A percentile compares a stretch with the other conserved stretches of the same genome.
Conservation (phyloP, 2,113 vertebrate species). For the Lepus europaeus region DNA sequence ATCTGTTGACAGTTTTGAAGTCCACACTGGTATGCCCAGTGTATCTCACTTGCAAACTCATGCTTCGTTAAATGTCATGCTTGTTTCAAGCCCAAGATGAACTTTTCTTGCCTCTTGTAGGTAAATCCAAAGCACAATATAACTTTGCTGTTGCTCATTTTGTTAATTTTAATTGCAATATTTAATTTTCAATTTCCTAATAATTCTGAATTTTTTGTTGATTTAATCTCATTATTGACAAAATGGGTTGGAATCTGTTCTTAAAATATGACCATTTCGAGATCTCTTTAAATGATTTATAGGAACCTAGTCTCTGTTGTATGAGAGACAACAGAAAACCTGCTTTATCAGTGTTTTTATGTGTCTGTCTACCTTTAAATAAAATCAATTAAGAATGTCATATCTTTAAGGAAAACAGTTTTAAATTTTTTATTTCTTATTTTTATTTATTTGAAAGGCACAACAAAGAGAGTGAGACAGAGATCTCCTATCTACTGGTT, state of each 20-base stretch:
- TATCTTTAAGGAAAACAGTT: background rate
- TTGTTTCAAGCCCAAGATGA: background rate
- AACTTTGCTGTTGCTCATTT: background rate
- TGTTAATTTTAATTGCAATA: background rate
- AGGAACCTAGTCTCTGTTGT: background rate
- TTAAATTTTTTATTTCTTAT: no score
- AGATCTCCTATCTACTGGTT: no score
- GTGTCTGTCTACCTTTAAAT: background rate
- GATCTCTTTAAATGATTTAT: background rate
- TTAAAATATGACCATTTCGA: background rate
- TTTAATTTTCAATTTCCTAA: background rate
- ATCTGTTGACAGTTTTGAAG: background rate
- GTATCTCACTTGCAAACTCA: background rate
- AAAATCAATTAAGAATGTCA: constrained; percentile 26
- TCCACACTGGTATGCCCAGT: background rate
- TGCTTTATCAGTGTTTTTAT: background rate
- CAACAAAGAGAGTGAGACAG: no score
- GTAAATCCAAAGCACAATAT: background rate
- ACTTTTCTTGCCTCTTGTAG: background rate
- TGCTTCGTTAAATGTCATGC: background rate
- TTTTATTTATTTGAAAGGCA: no score
- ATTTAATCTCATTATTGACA: background rate
- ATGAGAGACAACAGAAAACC: background rate
- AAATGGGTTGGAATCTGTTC: background rate
- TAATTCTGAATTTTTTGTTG: background rate